A percentile compares a stretch with the other conserved stretches of the same genome.
Evolutionary conservation across 1,140 invertebrate species (phyloP).

Genomic region (Papilio glaucus): DNA sequence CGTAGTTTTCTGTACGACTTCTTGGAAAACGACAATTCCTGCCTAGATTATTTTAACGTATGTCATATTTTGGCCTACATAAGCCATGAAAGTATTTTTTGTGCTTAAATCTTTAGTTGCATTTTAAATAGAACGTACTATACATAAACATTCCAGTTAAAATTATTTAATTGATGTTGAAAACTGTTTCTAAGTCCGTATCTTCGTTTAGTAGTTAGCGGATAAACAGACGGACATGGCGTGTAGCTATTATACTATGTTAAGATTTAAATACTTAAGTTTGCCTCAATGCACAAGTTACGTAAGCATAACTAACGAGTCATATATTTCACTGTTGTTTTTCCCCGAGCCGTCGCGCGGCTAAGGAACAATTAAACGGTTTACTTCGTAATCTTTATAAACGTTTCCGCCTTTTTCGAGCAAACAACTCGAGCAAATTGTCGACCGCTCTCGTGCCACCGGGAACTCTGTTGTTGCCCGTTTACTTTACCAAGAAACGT

Average conservation of each 20-base stretch:
- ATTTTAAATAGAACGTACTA: too few species aligned
- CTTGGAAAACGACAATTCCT: too few species aligned
- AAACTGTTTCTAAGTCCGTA: too few species aligned
- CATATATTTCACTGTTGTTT: constrained; percentile 30
- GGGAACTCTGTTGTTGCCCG: constrained; percentile 32
- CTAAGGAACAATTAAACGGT: constrained; percentile 33
- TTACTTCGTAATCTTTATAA: constrained; percentile 44
- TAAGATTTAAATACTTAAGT: not conserved
- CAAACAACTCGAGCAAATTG: constrained; percentile 42
- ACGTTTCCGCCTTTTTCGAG: constrained; percentile 42
- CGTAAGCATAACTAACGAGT: not conserved
- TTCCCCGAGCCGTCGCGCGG: not conserved
- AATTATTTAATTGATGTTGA: too few species aligned
- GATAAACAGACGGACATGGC: too few species aligned
- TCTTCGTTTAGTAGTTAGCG: too few species aligned
- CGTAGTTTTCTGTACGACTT: too few species aligned
- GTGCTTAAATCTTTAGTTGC: too few species aligned
- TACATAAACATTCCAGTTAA: too few species aligned
- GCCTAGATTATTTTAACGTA: too few species aligned
- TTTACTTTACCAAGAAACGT: constrained; percentile 17
- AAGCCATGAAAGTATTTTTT: too few species aligned
- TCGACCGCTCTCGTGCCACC: constrained; percentile 21
- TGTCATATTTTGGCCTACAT: too few species aligned
- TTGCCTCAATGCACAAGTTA: not conserved
- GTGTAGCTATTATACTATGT: not conserved